phyloP scores from a whole-genome alignment of 2,797 vertebrate genomes.

The Pipistrellus pygmaeus region DNA sequence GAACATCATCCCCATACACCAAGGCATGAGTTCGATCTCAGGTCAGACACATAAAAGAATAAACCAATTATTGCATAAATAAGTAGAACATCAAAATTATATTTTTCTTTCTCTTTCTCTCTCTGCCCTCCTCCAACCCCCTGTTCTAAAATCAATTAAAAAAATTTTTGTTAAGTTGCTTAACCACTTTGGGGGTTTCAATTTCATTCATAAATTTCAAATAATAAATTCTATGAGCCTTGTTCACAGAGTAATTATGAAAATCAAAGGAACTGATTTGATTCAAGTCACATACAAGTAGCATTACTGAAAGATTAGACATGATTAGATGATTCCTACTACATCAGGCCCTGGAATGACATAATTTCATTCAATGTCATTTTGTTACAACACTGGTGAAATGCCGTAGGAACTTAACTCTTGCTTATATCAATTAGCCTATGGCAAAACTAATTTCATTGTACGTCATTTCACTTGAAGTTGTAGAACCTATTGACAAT shows the following conservation, averaged over 20 bases:
- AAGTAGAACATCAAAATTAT: not conserved
- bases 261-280: slow-evolving; percentile 38
- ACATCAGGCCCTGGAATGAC: not conserved
- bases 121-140: not conserved
- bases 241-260: not conserved
- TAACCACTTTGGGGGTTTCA: not conserved
- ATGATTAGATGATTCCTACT: not conserved
- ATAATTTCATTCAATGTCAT: not conserved
- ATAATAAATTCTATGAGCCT: not conserved
- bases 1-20: not conserved
- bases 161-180: not conserved
- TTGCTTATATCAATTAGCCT: not conserved
- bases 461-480: not conserved
- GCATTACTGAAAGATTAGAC: not conserved
- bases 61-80: not conserved
- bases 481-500: not conserved
- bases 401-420: not conserved
- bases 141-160: not conserved
- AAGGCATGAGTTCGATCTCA: not conserved
- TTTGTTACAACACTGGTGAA: not conserved
- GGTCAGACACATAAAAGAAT: not conserved
- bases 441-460: not conserved
- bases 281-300: not conserved
- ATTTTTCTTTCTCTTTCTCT: not conserved
- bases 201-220: slow-evolving; percentile 37